Conservation (phyloP, 2,797 vertebrate species). For the Petrocephalus schoutedeni region DNA sequence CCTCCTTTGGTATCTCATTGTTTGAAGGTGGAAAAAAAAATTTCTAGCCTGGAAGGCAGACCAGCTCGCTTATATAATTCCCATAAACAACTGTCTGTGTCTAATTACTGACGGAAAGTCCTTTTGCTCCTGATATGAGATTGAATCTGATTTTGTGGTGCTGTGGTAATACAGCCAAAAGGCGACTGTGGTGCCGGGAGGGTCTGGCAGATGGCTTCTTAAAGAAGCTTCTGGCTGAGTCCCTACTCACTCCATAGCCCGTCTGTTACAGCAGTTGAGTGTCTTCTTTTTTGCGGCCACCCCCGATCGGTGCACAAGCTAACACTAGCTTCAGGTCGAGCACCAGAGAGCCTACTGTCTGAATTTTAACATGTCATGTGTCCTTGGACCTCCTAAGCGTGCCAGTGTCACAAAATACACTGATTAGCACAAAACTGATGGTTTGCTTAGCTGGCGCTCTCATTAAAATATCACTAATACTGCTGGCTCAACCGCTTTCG, state of each 20-base stretch:
- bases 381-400: neutral
- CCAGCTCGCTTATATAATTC: neutral
- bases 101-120: neutral
- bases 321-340: neutral
- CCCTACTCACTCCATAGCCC: neutral
- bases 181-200: neutral
- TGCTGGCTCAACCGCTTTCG: neutral
- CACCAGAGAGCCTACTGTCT: neutral
- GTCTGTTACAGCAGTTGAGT: neutral
- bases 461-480: neutral
- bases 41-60: neutral
- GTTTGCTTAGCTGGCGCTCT: neutral
- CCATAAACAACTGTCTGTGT: neutral
- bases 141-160: neutral
- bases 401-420: neutral
- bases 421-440: neutral
- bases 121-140: neutral
- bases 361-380: neutral
- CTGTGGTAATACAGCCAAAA: neutral
- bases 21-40: neutral
- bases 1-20: neutral
- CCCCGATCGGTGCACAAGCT: neutral
- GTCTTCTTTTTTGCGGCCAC: neutral
- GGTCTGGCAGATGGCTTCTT: slow-evolving; percentile 5
- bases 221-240: neutral